A percentile compares a stretch with the other conserved stretches of the same genome.
phyloP scores from a whole-genome alignment of 2,113 vertebrate species.

The Hippocampus abdominalis region DNA sequence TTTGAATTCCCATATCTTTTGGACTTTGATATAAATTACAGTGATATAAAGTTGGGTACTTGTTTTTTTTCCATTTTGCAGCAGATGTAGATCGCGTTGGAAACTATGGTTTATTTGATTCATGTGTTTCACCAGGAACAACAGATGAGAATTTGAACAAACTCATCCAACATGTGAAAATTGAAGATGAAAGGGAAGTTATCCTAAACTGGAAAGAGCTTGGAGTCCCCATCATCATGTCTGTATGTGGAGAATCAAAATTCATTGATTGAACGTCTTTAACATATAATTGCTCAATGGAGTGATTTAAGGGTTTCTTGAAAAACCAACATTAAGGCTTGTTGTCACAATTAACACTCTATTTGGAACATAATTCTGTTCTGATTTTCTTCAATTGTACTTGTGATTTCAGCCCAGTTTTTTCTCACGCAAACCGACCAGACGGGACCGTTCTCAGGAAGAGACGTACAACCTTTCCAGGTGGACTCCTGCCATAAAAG shows the following conservation, averaged over 20 bases:
- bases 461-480: slow-evolving; percentile 91
- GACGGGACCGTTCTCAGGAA: slow-evolving; percentile 83
- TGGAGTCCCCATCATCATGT: slow-evolving; percentile 83
- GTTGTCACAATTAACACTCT: background rate
- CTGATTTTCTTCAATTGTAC: background rate
- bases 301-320: background rate
- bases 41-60: background rate
- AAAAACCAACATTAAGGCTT: background rate
- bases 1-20: background rate
- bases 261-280: background rate
- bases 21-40: background rate
- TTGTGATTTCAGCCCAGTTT: slow-evolving; percentile 49
- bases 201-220: slow-evolving; percentile 93
- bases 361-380: background rate
- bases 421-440: slow-evolving; percentile 69
- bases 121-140: slow-evolving; percentile 76
- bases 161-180: slow-evolving; percentile 92
- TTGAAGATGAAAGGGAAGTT: slow-evolving; percentile 85
- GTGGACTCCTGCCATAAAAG: slow-evolving; percentile 93
- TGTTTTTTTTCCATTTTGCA: background rate
- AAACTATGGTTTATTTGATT: slow-evolving; percentile 5
- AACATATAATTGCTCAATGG: background rate
- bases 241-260: slow-evolving; percentile 52
- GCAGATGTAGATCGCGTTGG: background rate
- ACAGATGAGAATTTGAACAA: slow-evolving; percentile 94